Evolutionary conservation across 2,113 vertebrate genomes (phyloP), one percentile per base, ranked within the genome.

Genomic region (Anthoscopus minutus): DNA sequence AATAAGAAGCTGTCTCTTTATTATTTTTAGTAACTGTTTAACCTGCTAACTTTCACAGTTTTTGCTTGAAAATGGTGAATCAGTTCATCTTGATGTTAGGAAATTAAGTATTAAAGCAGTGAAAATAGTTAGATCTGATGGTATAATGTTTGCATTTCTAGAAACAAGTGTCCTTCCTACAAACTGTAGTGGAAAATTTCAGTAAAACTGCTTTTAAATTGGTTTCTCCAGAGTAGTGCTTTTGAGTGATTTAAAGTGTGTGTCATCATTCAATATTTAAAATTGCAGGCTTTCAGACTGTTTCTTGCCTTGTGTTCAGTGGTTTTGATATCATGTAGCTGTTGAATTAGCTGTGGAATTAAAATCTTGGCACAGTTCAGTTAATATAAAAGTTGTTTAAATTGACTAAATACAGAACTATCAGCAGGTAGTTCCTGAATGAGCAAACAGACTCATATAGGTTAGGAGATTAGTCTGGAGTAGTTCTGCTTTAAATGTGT

Each of bases 231-330:
- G 85, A 94, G 81, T 53, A 93, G 50, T 80, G 62, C 70, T 67
- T 86, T 96, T 96, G 69, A 86, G 51, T 82, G 54, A 96, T 96
- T 67, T 94, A 93, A 27, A 69, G 25, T 16, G 33, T 89, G 70
- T 97, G 86, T 96, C 53, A 48, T 96, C 67, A 92, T 98, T 95
- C 96, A 97, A 23, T 96, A 96, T 97, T 97, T 96, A 97, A 96
- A 98, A 96, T 88, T 83, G 73, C 73, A 94, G 88, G 71, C 89
- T 95, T 94, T 94, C 60, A 90, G 33, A 16, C 74, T 95, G 45
- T 73, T 93, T 95, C 88, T 94, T 97, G 79, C n/a, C 50, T 87
- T 96, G 83, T 92, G 61, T 72, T 96, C 84, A 71, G 6, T 94
- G 71, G 62, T 88, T 96, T 94, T 97, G 94, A 95, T 84, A 81